Percentiles rank a stretch among this genome's conserved stretches.
Evolutionary conservation across 1,140 invertebrate genomes (phyloP).

Genomic region (Radopholus similis): DNA sequence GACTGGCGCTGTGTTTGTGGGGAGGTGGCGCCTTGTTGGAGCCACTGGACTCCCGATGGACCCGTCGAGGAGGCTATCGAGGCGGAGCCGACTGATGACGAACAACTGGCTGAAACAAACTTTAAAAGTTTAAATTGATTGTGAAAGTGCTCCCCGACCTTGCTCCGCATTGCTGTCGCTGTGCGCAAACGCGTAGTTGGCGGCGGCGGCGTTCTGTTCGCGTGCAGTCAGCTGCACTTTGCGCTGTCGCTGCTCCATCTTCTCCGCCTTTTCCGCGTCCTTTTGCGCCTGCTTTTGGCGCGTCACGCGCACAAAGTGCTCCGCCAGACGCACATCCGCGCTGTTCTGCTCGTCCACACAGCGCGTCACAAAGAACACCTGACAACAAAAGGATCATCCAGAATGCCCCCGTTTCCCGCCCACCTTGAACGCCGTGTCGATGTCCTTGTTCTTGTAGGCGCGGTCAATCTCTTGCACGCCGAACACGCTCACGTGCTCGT

Average conservation of each 20-base stretch:
- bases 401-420: not conserved
- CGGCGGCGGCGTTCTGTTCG: no score
- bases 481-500: constrained; percentile 47
- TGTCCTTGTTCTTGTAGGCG: constrained; percentile 47
- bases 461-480: constrained; percentile 53
- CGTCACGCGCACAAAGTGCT: constrained; percentile 33
- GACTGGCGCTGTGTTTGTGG: not conserved
- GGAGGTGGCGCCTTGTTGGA: not conserved
- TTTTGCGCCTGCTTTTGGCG: constrained; percentile 39
- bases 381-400: not conserved
- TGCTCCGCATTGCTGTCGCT: no score
- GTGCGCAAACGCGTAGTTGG: no score
- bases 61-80: not conserved
- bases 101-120: not conserved
- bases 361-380: constrained; percentile 32
- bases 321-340: constrained; percentile 26
- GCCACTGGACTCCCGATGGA: not conserved
- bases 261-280: constrained; percentile 34
- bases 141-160: no score
- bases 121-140: no score
- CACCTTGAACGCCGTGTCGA: constrained; percentile 49
- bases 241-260: constrained; percentile 7
- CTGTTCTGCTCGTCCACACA: constrained; percentile 23
- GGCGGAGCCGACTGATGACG: not conserved
- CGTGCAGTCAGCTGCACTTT: constrained; percentile 16